Base-by-base conservation (phyloP, 2,888 invertebrate genomes). In the Tiphia femorata region DNA sequence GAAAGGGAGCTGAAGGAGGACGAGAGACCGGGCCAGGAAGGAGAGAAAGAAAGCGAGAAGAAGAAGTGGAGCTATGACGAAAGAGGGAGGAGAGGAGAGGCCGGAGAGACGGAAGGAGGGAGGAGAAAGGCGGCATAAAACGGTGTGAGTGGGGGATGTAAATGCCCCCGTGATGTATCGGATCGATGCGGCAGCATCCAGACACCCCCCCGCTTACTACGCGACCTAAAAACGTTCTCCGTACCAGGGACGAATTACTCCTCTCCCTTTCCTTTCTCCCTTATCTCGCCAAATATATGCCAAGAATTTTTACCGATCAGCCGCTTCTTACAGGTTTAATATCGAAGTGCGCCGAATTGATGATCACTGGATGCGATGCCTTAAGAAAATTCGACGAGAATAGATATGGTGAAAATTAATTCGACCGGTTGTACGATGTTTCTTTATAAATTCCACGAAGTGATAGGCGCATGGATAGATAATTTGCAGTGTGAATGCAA, bases 91-190 rank as follows among this genome's bases (percentile, higher is more conserved):
- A 21, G 59, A 58, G 42, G 40, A 35, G 40, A 44, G 58, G 46
- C 30, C 53, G 33, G 25, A 48, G 10, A 49, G 41, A 57, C 55
- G 50, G 25, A 21, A n/a, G 53, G 51, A 17, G 44, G 43, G 20
- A 47, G 50, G 58, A 60, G 51, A 51, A 53, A 62, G 57, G 63
- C 55, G 54, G 59, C 37, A 47, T 58, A 54, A 61, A 56, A 63
- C 54, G 60, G 63, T 69, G 53, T 60, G 68, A 69, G 77, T 71
- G 76, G 78, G 81, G 78, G 82, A 82, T 83, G 82, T 82, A 83
- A 83, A 83, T 83, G 79, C 80, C 79, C 79, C 77, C 70, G 80
- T 82, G 82, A 83, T 83, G 82, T 83, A 83, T 83, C 82, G 82
- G 82, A 83, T 83, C 82, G 82, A 83, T 83, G 82, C 82, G 73